Base-by-base conservation (phyloP, 2,113 vertebrate species). In the Junco hyemalis region DNA sequence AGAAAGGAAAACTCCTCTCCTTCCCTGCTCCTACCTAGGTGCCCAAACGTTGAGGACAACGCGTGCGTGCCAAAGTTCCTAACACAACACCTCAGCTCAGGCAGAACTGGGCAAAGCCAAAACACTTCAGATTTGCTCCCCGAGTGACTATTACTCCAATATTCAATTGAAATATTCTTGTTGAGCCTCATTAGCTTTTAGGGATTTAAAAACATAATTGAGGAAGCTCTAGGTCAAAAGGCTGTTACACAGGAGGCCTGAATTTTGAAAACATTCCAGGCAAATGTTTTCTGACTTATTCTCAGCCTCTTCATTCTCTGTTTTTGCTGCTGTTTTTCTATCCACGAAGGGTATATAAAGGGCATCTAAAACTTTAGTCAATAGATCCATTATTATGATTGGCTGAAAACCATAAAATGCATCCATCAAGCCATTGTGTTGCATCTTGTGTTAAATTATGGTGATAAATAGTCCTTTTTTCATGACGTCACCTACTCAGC, bases 371-470 rank as follows among this genome's bases (percentile, higher is more conserved):
- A 98, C 95, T 98, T 97, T 94, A 97, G 97, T 98, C 98, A 98
- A 98, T 98, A 98, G 97, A 96, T 95, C 97, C 97, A 98, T 98
- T 98, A 98, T 98, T 97, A 97, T 98, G 97, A 98, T 98, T 98
- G 98, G 97, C 97, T 98, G 97, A 95, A 98, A 98, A 97, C 97
- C 97, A 97, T 98, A 98, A 98, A 98, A 97, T 94, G 97, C 97
- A 98, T 98, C 96, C 97, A 98, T 98, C 98, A 98, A 98, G 96
- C 59, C 95, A 96, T 89, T 97, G 94, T 97, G 96, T 95, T 98
- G 97, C 95, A 97, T 97, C 97, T 98, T 89, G 93, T 97, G 97
- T 93, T 98, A 98, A 98, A 98, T 98, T 97, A 98, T 83, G 96
- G 95, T 98, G 98, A 98, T 98, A 98, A 98, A 98, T 98, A 97